Base-by-base conservation (phyloP, 2,797 vertebrate genomes). In the Danio choprae region DNA sequence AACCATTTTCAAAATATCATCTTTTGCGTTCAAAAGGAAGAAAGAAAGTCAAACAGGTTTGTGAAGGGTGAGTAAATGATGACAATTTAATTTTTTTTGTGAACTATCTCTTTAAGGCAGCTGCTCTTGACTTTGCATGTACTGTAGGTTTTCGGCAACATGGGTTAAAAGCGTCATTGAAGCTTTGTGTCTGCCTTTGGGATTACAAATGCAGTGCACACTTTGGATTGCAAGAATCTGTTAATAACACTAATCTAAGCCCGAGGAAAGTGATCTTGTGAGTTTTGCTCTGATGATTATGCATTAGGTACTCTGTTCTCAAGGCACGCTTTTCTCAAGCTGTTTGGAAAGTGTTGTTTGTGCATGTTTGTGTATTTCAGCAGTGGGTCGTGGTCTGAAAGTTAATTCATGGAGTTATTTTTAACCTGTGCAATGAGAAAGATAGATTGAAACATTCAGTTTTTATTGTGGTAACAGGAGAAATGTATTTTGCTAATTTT, bases 241-340 rank as follows among this genome's bases (percentile, higher is more conserved):
- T 7, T 60, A 53, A 56, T 53, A 74, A 58, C 59, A 36, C 46
- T n/a, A 83, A 79, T 79, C 53, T 29, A 58, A 68, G 2, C 46
- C 22, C 22, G n/a, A 11, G 44, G 60, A 64, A 58, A 71, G 80
- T 41, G 67, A 82, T 72, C 50, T 13, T 63, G 67, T 58, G 36
- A 74, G 81, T 41, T 69, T 56, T 70, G 50, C 73, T 70, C 48
- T 81, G 74, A 71, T 70, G 40, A 43, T 50, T 29, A 20, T 48
- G 55, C 62, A 79, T 79, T 79, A 55, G 44, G 9, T 44, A 70
- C 13, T 55, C 38, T 9, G 12, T 70, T 60, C 55, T 48, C 55
- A 50, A n/a, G 36, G 9, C 65, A 48, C 6, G 12, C 20, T 20
- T 79, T 70, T 48, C n/a, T 46, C 10, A 43, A 16, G 4, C 38